phyloP scores from a whole-genome alignment of 1,140 invertebrate genomes.

The Formica exsecta region DNA sequence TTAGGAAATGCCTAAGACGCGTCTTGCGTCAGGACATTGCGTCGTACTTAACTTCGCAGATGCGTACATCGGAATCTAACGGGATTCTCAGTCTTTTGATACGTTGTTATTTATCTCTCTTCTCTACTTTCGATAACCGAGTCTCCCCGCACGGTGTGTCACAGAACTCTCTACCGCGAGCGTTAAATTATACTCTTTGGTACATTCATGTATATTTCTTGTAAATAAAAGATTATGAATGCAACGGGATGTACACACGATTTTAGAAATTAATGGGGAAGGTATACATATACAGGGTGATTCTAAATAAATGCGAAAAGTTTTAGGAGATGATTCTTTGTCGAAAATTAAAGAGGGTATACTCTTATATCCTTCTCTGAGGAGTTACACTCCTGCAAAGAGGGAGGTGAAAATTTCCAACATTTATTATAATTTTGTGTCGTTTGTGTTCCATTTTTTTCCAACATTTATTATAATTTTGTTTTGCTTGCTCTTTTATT shows the following conservation, averaged over 20 bases:
- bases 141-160: neutral
- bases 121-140: neutral
- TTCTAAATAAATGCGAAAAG: neutral
- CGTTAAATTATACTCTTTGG: neutral
- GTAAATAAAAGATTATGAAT: neutral
- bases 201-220: neutral
- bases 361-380: too few species aligned
- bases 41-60: neutral
- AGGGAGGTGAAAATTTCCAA: too few species aligned
- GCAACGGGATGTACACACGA: too few species aligned
- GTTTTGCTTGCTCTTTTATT: too few species aligned
- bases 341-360: too few species aligned
- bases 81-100: constrained; percentile 33
- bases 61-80: neutral
- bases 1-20: constrained; percentile 41
- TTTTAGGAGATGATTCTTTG: too few species aligned
- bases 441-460: too few species aligned
- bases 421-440: too few species aligned
- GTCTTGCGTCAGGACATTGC: constrained; percentile 15
- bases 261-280: neutral
- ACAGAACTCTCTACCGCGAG: neutral
- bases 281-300: neutral
- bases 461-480: too few species aligned
- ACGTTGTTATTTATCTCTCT: neutral
- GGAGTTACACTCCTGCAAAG: too few species aligned